These are phyloP conservation scores for Hesperophylax magnus DNA, from an alignment of 1,140 invertebrate species.

Conservation along the genomic window DNA sequence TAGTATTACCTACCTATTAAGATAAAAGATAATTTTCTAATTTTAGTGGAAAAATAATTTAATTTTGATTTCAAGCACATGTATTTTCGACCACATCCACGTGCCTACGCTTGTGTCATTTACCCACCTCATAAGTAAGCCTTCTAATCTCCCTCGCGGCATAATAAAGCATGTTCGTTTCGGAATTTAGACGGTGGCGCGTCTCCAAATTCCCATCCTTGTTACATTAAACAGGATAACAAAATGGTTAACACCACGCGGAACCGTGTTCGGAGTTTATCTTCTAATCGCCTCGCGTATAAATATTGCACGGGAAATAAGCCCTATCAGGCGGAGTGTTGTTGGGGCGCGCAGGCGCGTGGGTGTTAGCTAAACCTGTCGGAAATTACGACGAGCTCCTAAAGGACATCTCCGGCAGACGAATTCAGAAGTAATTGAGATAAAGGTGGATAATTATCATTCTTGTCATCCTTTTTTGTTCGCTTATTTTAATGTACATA, in stretches of 20 bases:
- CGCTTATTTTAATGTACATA: too few relatives aligned
- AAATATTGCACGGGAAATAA: constrained; percentile 41
- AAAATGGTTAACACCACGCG: constrained; percentile 14
- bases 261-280: constrained; percentile 10
- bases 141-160: neutral
- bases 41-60: too few relatives aligned
- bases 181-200: neutral
- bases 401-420: neutral
- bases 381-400: constrained; percentile 21
- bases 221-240: constrained; percentile 29
- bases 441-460: too few relatives aligned
- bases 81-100: too few relatives aligned
- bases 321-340: neutral
- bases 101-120: neutral
- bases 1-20: too few relatives aligned
- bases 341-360: neutral
- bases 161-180: neutral
- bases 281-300: constrained; percentile 24
- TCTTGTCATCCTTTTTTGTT: too few relatives aligned
- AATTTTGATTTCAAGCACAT: too few relatives aligned
- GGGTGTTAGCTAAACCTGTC: neutral
- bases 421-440: too few relatives aligned
- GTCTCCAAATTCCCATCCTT: neutral
- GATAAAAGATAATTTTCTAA: too few relatives aligned
- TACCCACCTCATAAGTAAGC: neutral